Evolutionary conservation across 2,888 invertebrate species (phyloP), one percentile per base, ranked within the genome.

Genomic region (Anodontia alba): DNA sequence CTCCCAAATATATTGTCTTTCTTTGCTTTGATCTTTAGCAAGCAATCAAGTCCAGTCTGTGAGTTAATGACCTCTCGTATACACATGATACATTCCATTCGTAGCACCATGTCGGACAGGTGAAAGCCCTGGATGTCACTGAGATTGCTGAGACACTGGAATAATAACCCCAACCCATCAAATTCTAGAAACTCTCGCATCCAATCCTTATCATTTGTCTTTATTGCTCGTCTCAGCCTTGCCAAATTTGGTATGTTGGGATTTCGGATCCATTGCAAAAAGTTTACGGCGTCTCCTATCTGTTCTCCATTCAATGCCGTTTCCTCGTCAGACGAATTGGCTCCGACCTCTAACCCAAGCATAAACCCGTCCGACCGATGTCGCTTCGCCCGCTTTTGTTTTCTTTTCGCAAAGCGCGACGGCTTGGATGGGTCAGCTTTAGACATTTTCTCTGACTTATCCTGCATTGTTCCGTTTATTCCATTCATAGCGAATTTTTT

Each of bases 11-110:
- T 86, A 67, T 92, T 92, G 54, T 90, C 91, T 38, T 88, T 90
- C 73, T 88, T 86, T 66, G 89, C 91, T 73, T 90, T 91, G 23
- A 89, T 87, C 51, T 84, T 83, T 57, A 92, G 84, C 17, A 95
- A 92, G 91, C 94, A 94, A 73, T 95, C 93, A 49, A 95, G 91
- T 10, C 95, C 95, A 10, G 93, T 92, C 78, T 93, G 92, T 1
- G 95, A 95, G 88, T 95, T 95, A 87, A 95, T 94, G 46, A 95
- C 95, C 42, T 94, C 94, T 54, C 95, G 89, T 62, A 95, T 90
- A 87, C 95, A 95, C 74, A 92, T 92, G 15, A 95, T 94, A 85
- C 95, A 95, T 81, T 95, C 95, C 87, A 95, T 90, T 81, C 94
- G 80, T 20, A 92, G 86, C 17, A 92, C 92, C 91, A 92, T 91